phyloP scores from a whole-genome alignment of 2,888 invertebrate genomes.

The Listrodromus nycthemerus region DNA sequence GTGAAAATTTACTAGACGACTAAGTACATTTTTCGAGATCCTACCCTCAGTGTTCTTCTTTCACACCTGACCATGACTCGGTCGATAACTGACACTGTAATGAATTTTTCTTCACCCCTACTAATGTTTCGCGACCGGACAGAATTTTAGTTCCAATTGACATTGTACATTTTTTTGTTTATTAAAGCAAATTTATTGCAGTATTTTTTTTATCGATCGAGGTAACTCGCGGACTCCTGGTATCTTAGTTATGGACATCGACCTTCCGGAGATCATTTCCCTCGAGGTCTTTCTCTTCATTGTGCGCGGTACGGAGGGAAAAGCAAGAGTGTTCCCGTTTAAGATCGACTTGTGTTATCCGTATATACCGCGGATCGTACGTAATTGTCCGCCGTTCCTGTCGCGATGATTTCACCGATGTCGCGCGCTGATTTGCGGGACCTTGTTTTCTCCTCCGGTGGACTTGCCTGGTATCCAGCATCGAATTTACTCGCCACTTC shows the following conservation, averaged over 20 bases:
- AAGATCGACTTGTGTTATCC: constrained; percentile 25
- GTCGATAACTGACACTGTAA: too few relatives aligned
- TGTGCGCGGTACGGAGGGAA: background rate
- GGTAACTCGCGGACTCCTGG: background rate
- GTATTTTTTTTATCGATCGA: background rate
- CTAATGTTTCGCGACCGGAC: too few relatives aligned
- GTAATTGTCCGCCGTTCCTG: constrained; percentile 8
- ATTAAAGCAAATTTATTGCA: background rate
- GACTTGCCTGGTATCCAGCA: constrained; percentile 9
- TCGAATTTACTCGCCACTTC: constrained; percentile 14
- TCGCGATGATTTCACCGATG: constrained; percentile 30
- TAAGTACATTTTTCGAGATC: too few relatives aligned
- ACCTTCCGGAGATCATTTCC: constrained; percentile 33
- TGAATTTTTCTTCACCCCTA: background rate
- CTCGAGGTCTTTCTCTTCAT: constrained; percentile 31
- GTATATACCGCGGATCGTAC: background rate
- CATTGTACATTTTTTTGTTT: too few relatives aligned
- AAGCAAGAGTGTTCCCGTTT: constrained; percentile 16
- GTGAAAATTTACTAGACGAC: too few relatives aligned
- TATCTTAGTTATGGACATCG: background rate
- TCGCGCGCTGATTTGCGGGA: constrained; percentile 30
- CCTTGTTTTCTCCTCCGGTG: background rate
- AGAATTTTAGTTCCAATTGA: too few relatives aligned
- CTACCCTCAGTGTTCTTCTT: too few relatives aligned
- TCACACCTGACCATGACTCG: too few relatives aligned